Base-by-base conservation (phyloP, 2,797 vertebrate genomes). In the Naso thynnoides region DNA sequence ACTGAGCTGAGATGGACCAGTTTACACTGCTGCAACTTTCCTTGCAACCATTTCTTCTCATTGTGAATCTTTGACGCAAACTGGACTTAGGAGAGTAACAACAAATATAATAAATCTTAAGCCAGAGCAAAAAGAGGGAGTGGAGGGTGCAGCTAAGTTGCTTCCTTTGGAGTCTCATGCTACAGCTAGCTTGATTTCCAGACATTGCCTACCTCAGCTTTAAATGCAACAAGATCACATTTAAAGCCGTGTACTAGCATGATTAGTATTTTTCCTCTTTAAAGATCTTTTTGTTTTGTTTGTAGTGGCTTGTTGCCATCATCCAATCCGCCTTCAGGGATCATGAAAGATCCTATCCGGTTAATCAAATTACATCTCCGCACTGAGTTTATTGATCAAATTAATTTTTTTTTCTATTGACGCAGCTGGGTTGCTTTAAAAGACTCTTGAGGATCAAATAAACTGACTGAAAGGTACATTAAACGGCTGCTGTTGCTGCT, bases 301-400 rank as follows among this genome's bases (percentile, higher is more conserved):
- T 52, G 55, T 55, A 49, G 39, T 18, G 31, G 27, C 36, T 50
- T 55, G 48, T 48, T 70, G 24, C 19, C 5, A 41, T 69, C 44
- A 65, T 33, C 49, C 19, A 4, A 36, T 44, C 50, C 33, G 8
- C 53, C 52, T 50, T 70, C n/a, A 0, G 74, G 50, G 69, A 70
- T 77, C 83, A 78, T 71, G 69, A 75, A 23, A 73, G 13, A 72
- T 65, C 45, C 11, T 4, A 6, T 36, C 44, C 54, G 49, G 44
- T 74, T 72, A n/a, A 74, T 71, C 58, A 9, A 29, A 55, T 76
- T 26, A 38, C 6, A 27, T 24, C 31, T 36, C 42, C 19, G 23
- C 1, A 53, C 23, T 27, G 27, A 45, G 1, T 38, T 53, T 45
- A 81, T 39, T 63, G 53, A 83, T 70, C n/a, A 15, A 27, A 38